Evolutionary conservation across 1,140 invertebrate species (phyloP).

Genomic region (Pogonomyrmex californicus): DNA sequence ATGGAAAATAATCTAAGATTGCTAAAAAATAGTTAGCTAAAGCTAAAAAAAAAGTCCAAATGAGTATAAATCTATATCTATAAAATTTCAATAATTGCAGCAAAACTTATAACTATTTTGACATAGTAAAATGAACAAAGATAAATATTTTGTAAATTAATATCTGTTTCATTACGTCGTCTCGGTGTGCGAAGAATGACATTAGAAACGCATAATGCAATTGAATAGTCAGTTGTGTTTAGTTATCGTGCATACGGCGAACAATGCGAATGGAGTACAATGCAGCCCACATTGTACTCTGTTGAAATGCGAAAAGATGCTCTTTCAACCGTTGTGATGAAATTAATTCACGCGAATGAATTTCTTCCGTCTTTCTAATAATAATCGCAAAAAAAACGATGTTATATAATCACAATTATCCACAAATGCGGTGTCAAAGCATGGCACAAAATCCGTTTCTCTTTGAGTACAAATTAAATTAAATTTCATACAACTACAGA

Average conservation of each 20-base stretch:
- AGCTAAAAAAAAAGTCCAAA: neutral
- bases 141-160: neutral
- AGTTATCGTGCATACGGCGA: conserved; percentile 2
- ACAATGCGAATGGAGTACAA: conserved; percentile 12
- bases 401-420: conserved; percentile 16
- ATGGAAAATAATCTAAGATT: neutral
- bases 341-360: conserved; percentile 41
- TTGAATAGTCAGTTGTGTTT: conserved; percentile 7
- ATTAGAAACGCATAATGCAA: neutral
- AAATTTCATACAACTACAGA: neutral
- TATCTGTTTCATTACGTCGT: neutral
- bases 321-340: neutral
- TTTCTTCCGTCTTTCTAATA: conserved; percentile 21
- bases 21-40: neutral
- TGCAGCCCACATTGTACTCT: conserved; percentile 29
- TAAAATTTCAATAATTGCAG: neutral
- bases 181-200: neutral
- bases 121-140: conserved; percentile 1
- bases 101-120: conserved; percentile 3
- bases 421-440: neutral
- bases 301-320: conserved; percentile 31
- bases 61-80: neutral
- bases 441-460: neutral
- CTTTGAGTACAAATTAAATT: neutral
- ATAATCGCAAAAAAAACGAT: neutral